Conservation (phyloP, 1,140 invertebrate genomes). For the Microplitis mediator region DNA sequence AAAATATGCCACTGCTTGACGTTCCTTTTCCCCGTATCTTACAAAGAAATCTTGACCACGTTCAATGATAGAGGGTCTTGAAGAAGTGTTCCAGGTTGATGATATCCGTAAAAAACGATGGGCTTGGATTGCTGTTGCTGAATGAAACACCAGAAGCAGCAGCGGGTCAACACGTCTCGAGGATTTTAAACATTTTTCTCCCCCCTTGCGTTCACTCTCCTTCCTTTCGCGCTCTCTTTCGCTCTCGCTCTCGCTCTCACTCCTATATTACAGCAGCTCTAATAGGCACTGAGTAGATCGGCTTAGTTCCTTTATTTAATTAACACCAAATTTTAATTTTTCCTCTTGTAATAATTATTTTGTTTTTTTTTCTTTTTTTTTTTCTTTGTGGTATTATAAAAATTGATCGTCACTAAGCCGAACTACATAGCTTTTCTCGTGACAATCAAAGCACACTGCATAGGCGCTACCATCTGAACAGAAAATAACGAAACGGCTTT, state of each 20-base stretch:
- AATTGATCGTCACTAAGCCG: slow-evolving; percentile 58
- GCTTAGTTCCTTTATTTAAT: slow-evolving; percentile 14
- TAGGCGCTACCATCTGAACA: slow-evolving; percentile 58
- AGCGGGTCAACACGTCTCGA: slow-evolving; percentile 52
- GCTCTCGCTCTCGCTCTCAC: slow-evolving; percentile 39
- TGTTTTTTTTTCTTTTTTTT: slow-evolving; percentile 8
- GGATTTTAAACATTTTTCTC: slow-evolving; percentile 28
- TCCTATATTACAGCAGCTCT: slow-evolving; percentile 44
- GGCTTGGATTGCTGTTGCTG: slow-evolving; percentile 67
- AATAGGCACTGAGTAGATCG: slow-evolving; percentile 29
- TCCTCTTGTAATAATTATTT: not conserved
- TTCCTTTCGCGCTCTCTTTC: slow-evolving; percentile 16
- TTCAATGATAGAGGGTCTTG: slow-evolving; percentile 72
- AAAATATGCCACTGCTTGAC: slow-evolving; percentile 77
- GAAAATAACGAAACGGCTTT: slow-evolving; percentile 55
- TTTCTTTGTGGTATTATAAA: slow-evolving; percentile 40
- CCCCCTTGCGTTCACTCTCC: not conserved
- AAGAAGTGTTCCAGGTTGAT: slow-evolving; percentile 56
- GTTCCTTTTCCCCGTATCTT: slow-evolving; percentile 77
- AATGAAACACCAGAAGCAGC: slow-evolving; percentile 51
- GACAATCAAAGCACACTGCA: slow-evolving; percentile 59
- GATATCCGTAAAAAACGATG: slow-evolving; percentile 64
- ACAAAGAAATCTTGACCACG: slow-evolving; percentile 74
- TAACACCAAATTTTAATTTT: slow-evolving; percentile 5
- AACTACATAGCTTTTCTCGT: slow-evolving; percentile 59